Conservation (phyloP, 2,797 vertebrate species). For the Streptopelia turtur region DNA sequence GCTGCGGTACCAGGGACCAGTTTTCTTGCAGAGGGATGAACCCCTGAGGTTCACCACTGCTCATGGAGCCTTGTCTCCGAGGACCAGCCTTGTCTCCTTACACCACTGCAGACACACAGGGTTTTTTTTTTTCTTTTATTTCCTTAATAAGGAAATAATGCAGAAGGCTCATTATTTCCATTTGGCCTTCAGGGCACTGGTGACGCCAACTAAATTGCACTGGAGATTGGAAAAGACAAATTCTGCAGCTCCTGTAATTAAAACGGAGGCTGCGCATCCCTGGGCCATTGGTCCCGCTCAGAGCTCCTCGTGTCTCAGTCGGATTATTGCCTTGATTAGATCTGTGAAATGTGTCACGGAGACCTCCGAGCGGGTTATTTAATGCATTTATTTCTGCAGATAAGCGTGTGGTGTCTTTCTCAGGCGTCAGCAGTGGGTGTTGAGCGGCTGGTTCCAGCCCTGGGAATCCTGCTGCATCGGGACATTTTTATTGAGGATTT, state of each 20-base stretch:
- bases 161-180: neutral
- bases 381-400: neutral
- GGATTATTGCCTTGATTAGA: neutral
- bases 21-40: neutral
- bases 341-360: neutral
- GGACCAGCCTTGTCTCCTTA: neutral
- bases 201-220: neutral
- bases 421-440: neutral
- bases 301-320: neutral
- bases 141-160: neutral
- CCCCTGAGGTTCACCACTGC: neutral
- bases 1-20: rapidly evolving
- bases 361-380: neutral
- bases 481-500: neutral
- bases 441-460: neutral
- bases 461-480: neutral
- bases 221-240: neutral
- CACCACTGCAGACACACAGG: neutral
- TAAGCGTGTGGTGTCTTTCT: neutral
- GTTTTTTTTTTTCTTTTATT: neutral
- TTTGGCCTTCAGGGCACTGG: neutral
- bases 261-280: neutral
- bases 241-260: neutral
- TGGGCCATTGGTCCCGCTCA: neutral
- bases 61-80: neutral